Evolutionary conservation across 2,797 vertebrate species (phyloP).

Genomic region (Echiichthys vipera): DNA sequence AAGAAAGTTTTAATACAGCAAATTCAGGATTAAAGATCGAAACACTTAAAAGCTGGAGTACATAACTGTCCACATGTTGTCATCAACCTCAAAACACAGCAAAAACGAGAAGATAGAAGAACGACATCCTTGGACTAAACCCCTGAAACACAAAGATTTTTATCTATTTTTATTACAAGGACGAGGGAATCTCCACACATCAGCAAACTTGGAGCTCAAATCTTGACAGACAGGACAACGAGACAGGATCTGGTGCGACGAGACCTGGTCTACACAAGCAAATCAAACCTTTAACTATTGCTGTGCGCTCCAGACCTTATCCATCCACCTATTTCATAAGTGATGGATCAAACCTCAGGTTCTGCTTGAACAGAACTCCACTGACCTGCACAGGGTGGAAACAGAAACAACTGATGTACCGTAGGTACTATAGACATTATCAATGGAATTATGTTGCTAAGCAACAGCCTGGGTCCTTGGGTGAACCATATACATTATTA

Average conservation of each 20-base stretch:
- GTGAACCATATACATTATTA: too few relatives aligned
- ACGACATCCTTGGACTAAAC: background rate
- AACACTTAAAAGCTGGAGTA: constrained; percentile 7
- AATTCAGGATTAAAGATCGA: constrained; percentile 21
- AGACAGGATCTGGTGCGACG: background rate
- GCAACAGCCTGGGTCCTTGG: too few relatives aligned
- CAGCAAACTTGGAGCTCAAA: constrained; percentile 15
- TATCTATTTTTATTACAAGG: background rate
- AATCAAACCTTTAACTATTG: background rate
- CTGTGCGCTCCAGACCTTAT: background rate
- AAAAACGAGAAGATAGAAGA: background rate
- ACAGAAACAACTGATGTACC: background rate
- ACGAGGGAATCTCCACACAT: background rate
- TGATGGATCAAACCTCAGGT: background rate
- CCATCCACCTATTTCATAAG: background rate
- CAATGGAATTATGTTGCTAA: too few relatives aligned
- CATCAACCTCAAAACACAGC: constrained; percentile 9
- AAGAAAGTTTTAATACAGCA: constrained; percentile 10
- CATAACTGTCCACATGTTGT: background rate
- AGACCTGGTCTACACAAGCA: background rate
- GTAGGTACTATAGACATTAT: too few relatives aligned
- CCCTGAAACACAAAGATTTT: background rate
- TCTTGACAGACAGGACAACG: constrained; percentile 14
- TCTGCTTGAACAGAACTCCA: background rate
- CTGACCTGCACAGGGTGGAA: constrained; percentile 4